Base-by-base conservation (phyloP, 2,797 vertebrate genomes). In the Hemibagrus guttatus region DNA sequence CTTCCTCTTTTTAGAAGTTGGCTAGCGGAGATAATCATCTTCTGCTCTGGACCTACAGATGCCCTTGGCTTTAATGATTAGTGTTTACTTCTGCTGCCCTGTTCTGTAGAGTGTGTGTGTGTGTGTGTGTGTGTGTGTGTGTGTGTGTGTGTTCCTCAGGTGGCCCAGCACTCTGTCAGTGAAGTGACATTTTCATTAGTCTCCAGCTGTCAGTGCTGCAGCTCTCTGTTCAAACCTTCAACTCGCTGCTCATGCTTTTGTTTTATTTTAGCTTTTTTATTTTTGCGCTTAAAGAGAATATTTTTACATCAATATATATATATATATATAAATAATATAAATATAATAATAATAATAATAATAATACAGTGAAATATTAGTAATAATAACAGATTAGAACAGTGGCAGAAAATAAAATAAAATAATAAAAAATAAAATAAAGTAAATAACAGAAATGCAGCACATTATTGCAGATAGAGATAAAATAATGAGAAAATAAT, bases 111-210 rank as follows among this genome's bases (percentile, higher is more conserved):
- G 64, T 31, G 66, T 69, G 66, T 35, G 66, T 69, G 66, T 52
- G 71, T 49, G 23, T 74, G 71, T 74, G 69, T 69, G 66, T 71
- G 68, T 49, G 71, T 52, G 72, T 52, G 74, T 74, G 26, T 64
- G 19, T 61, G 31, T 23, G 28, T 66, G 64, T 39, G 52, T 78
- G 68, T 66, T 86, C 71, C 87, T 85, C 75, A 76, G 83, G 90
- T 72, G 56, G 56, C 39, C 64, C 31, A 5, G 42, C 59, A 80
- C 79, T 76, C 81, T 66, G 69, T 89, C 87, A 85, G 74, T 28
- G 58, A 87, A 86, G 46, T 81, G 79, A 87, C 72, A 52, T 88
- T 84, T 84, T 81, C 85, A 86, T 86, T 86, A 83, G 61, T 86
- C 88, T 69, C 81, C 84, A 78, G 81, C 63, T 52, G 56, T 89